Evolutionary conservation across 2,113 vertebrate species (phyloP), one percentile per base, ranked within the genome.

Genomic region (Tragelaphus scriptus): DNA sequence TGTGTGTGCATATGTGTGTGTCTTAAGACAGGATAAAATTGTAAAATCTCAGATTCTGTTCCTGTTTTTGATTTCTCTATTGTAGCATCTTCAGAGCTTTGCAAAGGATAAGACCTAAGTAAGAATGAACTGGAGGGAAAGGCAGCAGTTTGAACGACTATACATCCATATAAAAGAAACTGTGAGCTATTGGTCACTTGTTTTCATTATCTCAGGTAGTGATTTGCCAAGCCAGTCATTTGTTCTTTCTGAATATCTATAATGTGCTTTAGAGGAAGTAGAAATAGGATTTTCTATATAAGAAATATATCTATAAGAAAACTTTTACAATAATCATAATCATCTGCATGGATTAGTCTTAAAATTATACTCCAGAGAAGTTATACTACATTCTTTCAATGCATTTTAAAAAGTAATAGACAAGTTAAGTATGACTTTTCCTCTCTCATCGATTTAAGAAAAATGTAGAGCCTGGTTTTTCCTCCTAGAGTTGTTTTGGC

Each of bases 321-420:
- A 94, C 93, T 98, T 96, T 96, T 97, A 98, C 28, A 98, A 94
- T 88, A 96, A 98, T 96, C 91, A 98, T 53, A 90, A 92, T 98
- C 94, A 92, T 97, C 93, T 95, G 3, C n/a, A 97, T 96, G 75
- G 94, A 84, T 61, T 94, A 97, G 63, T 97, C 2, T 93, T 94
- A 79, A 96, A 94, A 89, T 49, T 82, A 51, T 58, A 94, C 61
- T 94, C 95, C n/a, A 19, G 58, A 97, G 92, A 98, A 95, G 47
- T 97, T 95, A 94, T 32, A 94, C 91, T 51, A 97, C 68, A 94
- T 90, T 97, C 97, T 97, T 86, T 94, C 77, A 56, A 80, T 44
- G 36, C 61, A 93, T 97, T 95, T 63, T 96, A 90, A 49, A 86
- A 98, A 96, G 90, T 90, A 97, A 85, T 77, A 95, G 92, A 96